Evolutionary conservation across 2,113 vertebrate genomes (phyloP).

Genomic region (Seriola quinqueradiata): DNA sequence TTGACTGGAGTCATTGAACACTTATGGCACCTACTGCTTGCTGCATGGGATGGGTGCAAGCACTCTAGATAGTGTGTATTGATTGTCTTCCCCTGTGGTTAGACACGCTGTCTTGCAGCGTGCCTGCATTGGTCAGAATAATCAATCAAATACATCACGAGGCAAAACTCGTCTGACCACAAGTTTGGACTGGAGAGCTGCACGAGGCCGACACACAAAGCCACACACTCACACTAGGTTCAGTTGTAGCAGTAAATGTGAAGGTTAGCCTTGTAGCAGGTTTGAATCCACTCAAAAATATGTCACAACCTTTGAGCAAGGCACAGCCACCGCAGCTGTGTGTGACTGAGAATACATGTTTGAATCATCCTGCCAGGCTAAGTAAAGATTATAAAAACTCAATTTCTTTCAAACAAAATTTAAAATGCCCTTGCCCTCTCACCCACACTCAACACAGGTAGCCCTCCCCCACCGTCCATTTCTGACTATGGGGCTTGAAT

Average conservation of each 20-base stretch:
- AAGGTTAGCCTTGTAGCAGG: not conserved
- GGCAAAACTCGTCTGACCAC: constrained; percentile 36
- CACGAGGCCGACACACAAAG: not conserved
- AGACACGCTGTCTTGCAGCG: constrained; percentile 5
- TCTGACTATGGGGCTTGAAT: constrained; percentile 59
- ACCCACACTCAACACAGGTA: constrained; percentile 69
- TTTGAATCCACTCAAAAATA: not conserved
- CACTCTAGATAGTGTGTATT: not conserved
- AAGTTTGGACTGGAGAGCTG: not conserved
- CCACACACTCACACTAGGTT: not conserved
- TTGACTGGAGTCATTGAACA: not conserved
- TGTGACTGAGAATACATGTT: not conserved
- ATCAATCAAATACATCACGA: constrained; percentile 49
- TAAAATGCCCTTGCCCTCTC: not conserved
- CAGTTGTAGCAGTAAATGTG: not conserved
- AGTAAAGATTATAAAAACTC: not conserved
- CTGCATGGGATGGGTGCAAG: not conserved
- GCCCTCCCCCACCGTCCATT: constrained; percentile 50
- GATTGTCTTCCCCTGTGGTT: not conserved
- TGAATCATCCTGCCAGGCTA: not conserved
- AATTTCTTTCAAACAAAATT: not conserved
- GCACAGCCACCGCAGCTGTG: not conserved
- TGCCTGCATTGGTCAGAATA: constrained; percentile 3
- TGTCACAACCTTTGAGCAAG: not conserved
- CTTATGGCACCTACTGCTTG: not conserved